A percentile compares a stretch with the other conserved stretches of the same genome.
These are phyloP conservation scores for Unio pictorum DNA, from an alignment of 2,888 invertebrate species.

Conservation along the genomic window DNA sequence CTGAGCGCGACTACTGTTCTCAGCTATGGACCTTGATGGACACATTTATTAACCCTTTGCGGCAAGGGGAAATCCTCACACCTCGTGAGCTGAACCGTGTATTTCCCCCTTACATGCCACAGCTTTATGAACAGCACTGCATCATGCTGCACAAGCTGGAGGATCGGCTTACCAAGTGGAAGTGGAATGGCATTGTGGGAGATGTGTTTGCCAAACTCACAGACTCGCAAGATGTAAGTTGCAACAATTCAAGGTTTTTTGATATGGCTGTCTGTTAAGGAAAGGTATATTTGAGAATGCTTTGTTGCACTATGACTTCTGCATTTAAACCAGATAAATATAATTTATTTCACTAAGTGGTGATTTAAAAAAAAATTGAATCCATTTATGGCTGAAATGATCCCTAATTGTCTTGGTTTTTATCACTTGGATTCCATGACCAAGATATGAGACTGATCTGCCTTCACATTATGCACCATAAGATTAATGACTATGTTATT, in stretches of 20 bases:
- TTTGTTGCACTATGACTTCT: neutral
- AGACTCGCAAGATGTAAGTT: slow-evolving; percentile 57
- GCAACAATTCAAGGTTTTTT: neutral
- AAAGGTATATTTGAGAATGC: too few species aligned
- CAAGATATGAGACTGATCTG: too few species aligned
- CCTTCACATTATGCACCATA: too few species aligned
- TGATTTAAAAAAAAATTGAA: neutral
- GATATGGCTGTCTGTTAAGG: too few species aligned
- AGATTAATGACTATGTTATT: too few species aligned
- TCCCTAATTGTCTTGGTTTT: too few species aligned
- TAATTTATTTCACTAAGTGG: neutral
- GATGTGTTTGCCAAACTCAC: slow-evolving; percentile 69
- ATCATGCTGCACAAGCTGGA: slow-evolving; percentile 70
- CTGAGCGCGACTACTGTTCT: slow-evolving; percentile 72
- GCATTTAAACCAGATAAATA: neutral
- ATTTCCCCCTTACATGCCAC: slow-evolving; percentile 71
- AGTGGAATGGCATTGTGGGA: slow-evolving; percentile 68
- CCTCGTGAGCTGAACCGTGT: slow-evolving; percentile 62
- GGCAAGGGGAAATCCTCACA: slow-evolving; percentile 51
- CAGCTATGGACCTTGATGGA: slow-evolving; percentile 72
- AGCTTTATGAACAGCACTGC: slow-evolving; percentile 72
- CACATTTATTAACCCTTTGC: slow-evolving; percentile 70
- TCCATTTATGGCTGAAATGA: too few species aligned
- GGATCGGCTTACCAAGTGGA: slow-evolving; percentile 70
- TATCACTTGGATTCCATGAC: too few species aligned